Evolutionary conservation across 2,797 vertebrate genomes (phyloP).

Genomic region (Phalloptychus januarius): DNA sequence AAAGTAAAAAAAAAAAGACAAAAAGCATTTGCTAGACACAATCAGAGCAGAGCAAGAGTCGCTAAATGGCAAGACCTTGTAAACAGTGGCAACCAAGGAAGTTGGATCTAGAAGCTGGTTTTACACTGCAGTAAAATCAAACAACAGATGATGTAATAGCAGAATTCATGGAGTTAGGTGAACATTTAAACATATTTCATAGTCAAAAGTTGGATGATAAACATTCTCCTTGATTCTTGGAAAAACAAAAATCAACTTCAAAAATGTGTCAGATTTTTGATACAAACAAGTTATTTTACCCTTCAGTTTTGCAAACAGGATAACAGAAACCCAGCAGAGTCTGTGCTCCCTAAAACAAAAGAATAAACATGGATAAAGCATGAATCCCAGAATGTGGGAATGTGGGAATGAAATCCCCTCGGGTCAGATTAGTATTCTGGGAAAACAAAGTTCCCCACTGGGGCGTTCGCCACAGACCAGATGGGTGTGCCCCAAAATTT

Average conservation of each 20-base stretch:
- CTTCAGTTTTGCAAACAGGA: constrained; percentile 32
- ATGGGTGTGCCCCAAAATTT: constrained; percentile 65
- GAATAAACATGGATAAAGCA: constrained; percentile 68
- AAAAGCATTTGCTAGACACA: constrained; percentile 43
- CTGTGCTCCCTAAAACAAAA: constrained; percentile 65
- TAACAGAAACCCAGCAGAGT: constrained; percentile 52
- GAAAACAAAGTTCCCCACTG: constrained; percentile 78
- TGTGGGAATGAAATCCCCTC: constrained; percentile 76
- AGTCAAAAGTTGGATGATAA: constrained; percentile 6
- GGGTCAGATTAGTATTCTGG: constrained; percentile 78
- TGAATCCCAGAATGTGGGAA: constrained; percentile 70
- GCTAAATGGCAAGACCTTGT: constrained; percentile 29
- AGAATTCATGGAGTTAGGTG: constrained; percentile 19
- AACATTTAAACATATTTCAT: constrained; percentile 43
- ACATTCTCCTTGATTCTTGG: neutral
- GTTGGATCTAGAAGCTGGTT: constrained; percentile 29
- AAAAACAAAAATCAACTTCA: constrained; percentile 1
- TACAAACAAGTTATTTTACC: constrained; percentile 11
- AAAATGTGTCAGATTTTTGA: constrained; percentile 6
- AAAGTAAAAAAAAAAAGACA: constrained; percentile 12
- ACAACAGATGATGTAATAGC: constrained; percentile 8
- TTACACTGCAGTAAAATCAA: constrained; percentile 49
- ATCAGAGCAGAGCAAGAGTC: constrained; percentile 29
- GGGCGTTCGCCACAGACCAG: constrained; percentile 66
- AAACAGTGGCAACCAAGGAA: constrained; percentile 37